phyloP scores from a whole-genome alignment of 2,113 vertebrate species.

The Phylloscopus trochilus region DNA sequence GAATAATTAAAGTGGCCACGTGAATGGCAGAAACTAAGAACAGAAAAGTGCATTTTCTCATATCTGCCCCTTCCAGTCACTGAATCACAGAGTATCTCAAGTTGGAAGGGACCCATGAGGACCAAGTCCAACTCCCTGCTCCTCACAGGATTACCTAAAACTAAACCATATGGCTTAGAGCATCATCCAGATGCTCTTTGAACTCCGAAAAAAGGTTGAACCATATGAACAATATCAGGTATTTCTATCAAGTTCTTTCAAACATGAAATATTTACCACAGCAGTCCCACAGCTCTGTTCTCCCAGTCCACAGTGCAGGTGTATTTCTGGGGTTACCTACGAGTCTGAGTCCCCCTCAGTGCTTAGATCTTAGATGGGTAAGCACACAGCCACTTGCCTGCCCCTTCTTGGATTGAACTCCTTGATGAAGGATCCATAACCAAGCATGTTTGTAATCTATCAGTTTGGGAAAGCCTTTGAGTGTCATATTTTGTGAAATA shows the following conservation, averaged over 20 bases:
- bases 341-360: fast-evolving
- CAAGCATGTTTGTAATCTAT: background rate
- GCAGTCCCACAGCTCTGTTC: background rate
- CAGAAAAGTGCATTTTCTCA: background rate
- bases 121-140: background rate
- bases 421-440: background rate
- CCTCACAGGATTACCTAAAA: background rate
- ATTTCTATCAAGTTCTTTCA: background rate
- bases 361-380: background rate
- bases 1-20: background rate
- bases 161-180: background rate
- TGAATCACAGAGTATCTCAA: background rate
- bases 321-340: background rate
- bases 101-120: background rate
- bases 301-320: background rate
- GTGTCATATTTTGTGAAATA: background rate
- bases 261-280: fast-evolving
- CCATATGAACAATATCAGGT: background rate
- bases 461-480: background rate
- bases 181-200: background rate
- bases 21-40: background rate
- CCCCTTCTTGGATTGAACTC: background rate
- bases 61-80: background rate
- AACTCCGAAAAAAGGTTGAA: background rate
- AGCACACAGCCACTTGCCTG: background rate